These are phyloP conservation scores for Melitaea cinxia DNA, from an alignment of 1,140 invertebrate species.

Conservation along the genomic window DNA sequence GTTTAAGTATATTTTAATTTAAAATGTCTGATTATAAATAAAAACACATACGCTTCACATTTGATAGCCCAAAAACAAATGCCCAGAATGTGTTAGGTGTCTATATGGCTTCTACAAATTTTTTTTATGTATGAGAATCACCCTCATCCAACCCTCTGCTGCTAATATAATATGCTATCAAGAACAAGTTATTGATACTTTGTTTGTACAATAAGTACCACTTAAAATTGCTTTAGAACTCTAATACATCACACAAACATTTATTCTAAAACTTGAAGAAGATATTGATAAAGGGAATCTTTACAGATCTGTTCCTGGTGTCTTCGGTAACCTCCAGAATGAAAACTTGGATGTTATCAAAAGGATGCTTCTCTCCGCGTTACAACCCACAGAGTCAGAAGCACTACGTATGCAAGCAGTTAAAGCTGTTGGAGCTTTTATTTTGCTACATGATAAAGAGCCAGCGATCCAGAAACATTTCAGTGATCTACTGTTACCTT, in stretches of 20 bases:
- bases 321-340: slow-evolving; percentile 97
- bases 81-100: too few species aligned
- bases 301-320: slow-evolving; percentile 93
- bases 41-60: slow-evolving; percentile 10
- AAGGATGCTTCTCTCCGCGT: slow-evolving; percentile 93
- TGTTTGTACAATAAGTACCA: too few species aligned
- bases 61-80: too few species aligned
- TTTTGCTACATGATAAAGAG: slow-evolving; percentile 95
- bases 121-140: too few species aligned
- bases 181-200: too few species aligned
- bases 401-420: slow-evolving; percentile 91
- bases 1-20: too few species aligned
- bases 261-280: too few species aligned
- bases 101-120: too few species aligned
- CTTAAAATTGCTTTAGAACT: too few species aligned
- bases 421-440: slow-evolving; percentile 93
- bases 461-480: slow-evolving; percentile 93
- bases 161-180: too few species aligned
- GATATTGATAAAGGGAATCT: not conserved
- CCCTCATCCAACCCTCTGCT: too few species aligned
- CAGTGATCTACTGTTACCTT: slow-evolving; percentile 90
- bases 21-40: slow-evolving; percentile 1
- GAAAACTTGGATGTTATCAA: slow-evolving; percentile 97
- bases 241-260: too few species aligned
- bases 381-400: slow-evolving; percentile 87